Evolutionary conservation across 2,888 invertebrate genomes (phyloP).

Genomic region (Eulithis prunata): DNA sequence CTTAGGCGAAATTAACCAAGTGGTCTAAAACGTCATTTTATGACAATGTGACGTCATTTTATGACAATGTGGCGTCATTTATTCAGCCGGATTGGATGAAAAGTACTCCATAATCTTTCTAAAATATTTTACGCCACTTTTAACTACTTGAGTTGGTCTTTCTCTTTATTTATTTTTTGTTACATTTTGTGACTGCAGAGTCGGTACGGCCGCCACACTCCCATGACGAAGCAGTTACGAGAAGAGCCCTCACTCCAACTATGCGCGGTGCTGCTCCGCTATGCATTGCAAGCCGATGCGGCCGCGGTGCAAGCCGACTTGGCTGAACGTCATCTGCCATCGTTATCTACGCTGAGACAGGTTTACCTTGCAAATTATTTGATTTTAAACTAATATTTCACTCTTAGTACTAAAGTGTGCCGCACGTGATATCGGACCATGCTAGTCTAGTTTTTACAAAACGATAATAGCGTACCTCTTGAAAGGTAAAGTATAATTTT

Average conservation of each 20-base stretch:
- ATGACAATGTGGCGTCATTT: too few species aligned
- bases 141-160: background rate
- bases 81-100: constrained; percentile 2
- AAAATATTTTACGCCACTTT: background rate
- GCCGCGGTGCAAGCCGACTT: constrained; percentile 92
- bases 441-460: too few species aligned
- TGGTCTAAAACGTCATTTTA: too few species aligned
- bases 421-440: too few species aligned
- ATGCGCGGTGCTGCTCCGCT: constrained; percentile 94
- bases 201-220: constrained; percentile 94
- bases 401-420: too few species aligned
- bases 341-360: constrained; percentile 94
- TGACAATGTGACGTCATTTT: too few species aligned
- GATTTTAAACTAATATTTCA: too few species aligned
- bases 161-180: background rate
- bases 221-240: constrained; percentile 94
- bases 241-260: constrained; percentile 98
- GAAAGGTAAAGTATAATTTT: background rate
- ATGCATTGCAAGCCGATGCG: constrained; percentile 91
- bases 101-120: background rate
- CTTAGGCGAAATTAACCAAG: too few species aligned
- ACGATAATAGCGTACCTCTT: too few species aligned
- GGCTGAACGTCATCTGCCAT: constrained; percentile 92
- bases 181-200: constrained; percentile 83
- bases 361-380: constrained; percentile 62